Percentiles rank a stretch among this genome's conserved stretches.
These are phyloP conservation scores for Dolichomitus sp. DNA, from an alignment of 2,888 invertebrate genomes.

Conservation along the genomic window DNA sequence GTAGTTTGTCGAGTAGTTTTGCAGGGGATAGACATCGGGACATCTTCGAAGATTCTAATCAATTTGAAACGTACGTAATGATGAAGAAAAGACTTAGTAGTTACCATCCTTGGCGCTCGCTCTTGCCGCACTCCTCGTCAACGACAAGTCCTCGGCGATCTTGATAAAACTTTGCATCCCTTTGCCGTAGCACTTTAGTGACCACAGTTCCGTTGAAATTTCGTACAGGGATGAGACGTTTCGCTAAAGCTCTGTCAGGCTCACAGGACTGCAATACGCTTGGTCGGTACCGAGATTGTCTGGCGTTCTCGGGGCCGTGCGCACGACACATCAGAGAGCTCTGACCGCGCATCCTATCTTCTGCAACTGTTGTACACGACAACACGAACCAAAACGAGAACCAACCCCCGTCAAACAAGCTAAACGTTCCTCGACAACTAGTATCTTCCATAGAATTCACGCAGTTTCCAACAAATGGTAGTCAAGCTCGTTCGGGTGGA, in stretches of 20 bases:
- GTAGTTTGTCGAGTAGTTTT: background rate
- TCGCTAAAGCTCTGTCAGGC: constrained; percentile 25
- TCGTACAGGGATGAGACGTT: constrained; percentile 18
- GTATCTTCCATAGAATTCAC: constrained; percentile 18
- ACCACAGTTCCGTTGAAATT: constrained; percentile 50
- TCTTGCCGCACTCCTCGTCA: constrained; percentile 8
- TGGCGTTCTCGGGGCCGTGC: constrained; percentile 29
- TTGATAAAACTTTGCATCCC: constrained; percentile 61
- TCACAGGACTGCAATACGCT: constrained; percentile 24
- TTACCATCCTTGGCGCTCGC: constrained; percentile 3
- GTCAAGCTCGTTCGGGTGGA: constrained; percentile 1
- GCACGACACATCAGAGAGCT: constrained; percentile 31
- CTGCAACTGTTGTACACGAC: background rate
- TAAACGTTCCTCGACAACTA: constrained; percentile 36
- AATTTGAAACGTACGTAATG: constrained; percentile 43
- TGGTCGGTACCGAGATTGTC: constrained; percentile 42
- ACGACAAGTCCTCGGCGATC: constrained; percentile 47
- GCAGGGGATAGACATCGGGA: constrained; percentile 1
- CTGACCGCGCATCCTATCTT: constrained; percentile 8
- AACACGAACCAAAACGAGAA: constrained; percentile 17
- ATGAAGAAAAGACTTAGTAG: constrained; percentile 22
- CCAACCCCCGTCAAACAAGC: constrained; percentile 26
- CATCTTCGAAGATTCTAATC: constrained; percentile 59
- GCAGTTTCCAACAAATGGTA: constrained; percentile 13
- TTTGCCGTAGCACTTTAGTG: constrained; percentile 49